Conservation (phyloP, 2,113 vertebrate genomes). For the Callocephalon fimbriatum region DNA sequence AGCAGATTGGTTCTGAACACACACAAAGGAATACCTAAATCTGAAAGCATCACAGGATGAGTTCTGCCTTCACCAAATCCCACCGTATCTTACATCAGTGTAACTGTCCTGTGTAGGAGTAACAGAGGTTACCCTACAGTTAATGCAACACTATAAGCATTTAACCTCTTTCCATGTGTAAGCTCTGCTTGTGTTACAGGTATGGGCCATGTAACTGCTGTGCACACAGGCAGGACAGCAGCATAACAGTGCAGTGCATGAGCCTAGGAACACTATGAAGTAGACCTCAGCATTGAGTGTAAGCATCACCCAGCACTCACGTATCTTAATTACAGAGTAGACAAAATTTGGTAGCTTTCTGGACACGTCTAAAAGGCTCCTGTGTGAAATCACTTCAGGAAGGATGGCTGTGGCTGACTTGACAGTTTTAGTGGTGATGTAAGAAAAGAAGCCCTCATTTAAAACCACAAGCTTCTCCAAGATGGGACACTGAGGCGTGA, state of each 20-base stretch:
- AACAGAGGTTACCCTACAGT: not conserved
- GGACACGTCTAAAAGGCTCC: not conserved
- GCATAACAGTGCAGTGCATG: not conserved
- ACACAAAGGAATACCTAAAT: not conserved
- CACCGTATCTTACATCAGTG: rapidly evolving
- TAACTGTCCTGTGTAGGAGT: not conserved
- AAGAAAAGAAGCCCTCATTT: not conserved
- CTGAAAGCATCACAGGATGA: not conserved
- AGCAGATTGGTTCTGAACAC: not conserved
- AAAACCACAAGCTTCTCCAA: not conserved
- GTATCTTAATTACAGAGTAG: not conserved
- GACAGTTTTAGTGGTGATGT: not conserved
- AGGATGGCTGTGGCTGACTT: conserved; percentile 32
- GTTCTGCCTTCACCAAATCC: not conserved
- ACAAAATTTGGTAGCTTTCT: not conserved
- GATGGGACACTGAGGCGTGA: not conserved
- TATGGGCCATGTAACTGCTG: not conserved
- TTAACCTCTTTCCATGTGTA: not conserved
- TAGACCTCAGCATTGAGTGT: not conserved
- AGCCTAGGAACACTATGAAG: not conserved
- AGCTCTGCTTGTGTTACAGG: not conserved
- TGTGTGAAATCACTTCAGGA: not conserved
- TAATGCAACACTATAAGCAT: too few relatives aligned
- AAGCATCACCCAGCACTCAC: not conserved
- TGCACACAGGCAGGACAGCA: not conserved